These are phyloP conservation scores for Nasonovia ribisnigri DNA, from an alignment of 2,888 invertebrate genomes.

Conservation along the genomic window DNA sequence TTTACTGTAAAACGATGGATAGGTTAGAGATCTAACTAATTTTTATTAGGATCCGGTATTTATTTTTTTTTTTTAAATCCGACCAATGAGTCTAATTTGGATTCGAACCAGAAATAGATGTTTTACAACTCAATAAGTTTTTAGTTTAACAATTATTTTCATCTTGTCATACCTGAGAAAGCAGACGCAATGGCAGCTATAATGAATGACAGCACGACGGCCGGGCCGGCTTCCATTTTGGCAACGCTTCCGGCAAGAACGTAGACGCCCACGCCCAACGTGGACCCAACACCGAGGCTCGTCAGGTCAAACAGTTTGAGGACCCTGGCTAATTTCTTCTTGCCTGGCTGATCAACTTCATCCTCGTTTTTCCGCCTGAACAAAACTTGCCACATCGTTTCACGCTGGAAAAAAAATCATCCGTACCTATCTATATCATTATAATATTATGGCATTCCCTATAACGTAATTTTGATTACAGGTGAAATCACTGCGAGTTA, in stretches of 20 bases:
- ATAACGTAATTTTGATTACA: background rate
- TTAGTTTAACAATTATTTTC: background rate
- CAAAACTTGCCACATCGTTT: slow-evolving; percentile 68
- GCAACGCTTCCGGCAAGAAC: slow-evolving; percentile 93
- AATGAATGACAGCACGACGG: slow-evolving; percentile 89
- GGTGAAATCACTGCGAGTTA: background rate
- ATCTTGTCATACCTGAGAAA: slow-evolving; percentile 80
- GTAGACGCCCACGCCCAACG: slow-evolving; percentile 94
- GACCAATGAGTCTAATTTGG: too few species aligned
- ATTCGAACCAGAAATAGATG: too few species aligned
- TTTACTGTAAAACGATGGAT: too few species aligned
- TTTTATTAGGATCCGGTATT: background rate
- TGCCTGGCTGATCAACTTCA: slow-evolving; percentile 66
- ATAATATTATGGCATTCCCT: background rate
- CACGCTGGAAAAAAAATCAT: slow-evolving; percentile 20
- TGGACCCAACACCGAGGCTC: slow-evolving; percentile 87
- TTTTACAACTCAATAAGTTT: too few species aligned
- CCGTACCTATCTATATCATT: background rate
- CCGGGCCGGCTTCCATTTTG: slow-evolving; percentile 88
- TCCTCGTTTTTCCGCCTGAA: slow-evolving; percentile 72
- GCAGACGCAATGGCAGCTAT: slow-evolving; percentile 93
- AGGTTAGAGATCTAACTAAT: background rate
- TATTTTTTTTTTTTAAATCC: too few species aligned
- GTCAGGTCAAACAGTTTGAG: slow-evolving; percentile 87
- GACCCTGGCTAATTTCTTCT: slow-evolving; percentile 75